Conservation (phyloP, 2,113 vertebrate species). For the Peucedramus taeniatus region DNA sequence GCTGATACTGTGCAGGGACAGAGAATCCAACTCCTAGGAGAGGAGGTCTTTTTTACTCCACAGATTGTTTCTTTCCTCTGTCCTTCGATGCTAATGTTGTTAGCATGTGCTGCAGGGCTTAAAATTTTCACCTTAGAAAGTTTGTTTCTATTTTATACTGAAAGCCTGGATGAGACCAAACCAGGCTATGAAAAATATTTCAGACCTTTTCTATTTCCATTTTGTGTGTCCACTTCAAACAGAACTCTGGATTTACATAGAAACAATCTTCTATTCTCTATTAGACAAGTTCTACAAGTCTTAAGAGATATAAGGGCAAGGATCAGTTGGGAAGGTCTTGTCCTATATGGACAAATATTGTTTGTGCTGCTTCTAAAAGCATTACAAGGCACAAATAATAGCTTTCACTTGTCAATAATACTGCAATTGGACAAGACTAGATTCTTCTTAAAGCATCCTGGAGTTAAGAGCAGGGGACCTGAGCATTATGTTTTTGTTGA, state of each 20-base stretch:
- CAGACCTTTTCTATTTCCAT: background rate
- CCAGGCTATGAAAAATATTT: background rate
- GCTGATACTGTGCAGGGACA: background rate
- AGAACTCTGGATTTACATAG: background rate
- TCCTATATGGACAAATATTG: background rate
- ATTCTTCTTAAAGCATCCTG: background rate
- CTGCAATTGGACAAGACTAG: background rate
- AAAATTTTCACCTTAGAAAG: background rate
- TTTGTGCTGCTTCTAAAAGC: background rate
- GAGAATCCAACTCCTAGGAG: background rate
- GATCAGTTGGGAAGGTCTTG: background rate
- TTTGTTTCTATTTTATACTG: background rate
- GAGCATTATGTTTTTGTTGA: background rate
- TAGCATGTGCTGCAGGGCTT: background rate
- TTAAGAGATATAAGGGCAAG: background rate
- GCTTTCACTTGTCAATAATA: background rate
- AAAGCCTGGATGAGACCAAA: background rate
- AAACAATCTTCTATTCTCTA: background rate
- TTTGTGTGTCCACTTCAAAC: background rate
- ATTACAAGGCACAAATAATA: background rate
- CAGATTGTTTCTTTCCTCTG: background rate
- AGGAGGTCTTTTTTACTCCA: background rate
- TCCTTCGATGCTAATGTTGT: background rate
- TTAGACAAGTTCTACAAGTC: background rate
- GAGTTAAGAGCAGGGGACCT: background rate